Conservation (phyloP, 2,888 invertebrate genomes). For the Meta bourneti region DNA sequence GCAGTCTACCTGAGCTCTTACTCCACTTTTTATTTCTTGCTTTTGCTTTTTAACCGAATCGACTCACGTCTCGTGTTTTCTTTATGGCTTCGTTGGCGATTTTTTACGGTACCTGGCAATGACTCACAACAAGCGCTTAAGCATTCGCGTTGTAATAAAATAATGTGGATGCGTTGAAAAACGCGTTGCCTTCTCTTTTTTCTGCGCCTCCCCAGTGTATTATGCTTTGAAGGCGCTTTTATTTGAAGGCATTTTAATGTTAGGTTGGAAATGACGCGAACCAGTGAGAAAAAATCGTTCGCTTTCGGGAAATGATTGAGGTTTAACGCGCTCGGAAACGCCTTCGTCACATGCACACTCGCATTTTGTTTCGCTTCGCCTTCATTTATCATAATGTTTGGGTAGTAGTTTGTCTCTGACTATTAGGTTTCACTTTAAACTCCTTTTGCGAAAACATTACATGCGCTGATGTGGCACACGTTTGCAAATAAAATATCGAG, state of each 20-base stretch:
- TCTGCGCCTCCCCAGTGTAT: background rate
- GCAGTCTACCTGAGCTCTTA: no score
- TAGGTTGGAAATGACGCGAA: background rate
- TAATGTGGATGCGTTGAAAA: constrained; percentile 24
- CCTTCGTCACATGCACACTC: background rate
- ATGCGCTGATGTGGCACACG: background rate
- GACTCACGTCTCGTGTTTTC: constrained; percentile 38
- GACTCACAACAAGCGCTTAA: constrained; percentile 17
- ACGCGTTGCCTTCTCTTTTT: constrained; percentile 11
- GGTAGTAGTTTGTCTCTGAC: background rate
- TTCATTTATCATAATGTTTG: background rate
- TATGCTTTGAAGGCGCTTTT: background rate
- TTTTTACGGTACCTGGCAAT: constrained; percentile 28
- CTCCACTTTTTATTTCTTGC: constrained; percentile 36
- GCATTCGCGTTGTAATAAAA: constrained; percentile 33
- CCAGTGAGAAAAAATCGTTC: background rate
- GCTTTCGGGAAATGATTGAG: background rate
- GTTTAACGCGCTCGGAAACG: background rate
- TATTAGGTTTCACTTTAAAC: background rate
- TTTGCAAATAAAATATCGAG: no score
- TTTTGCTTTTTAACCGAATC: constrained; percentile 34
- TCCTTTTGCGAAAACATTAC: background rate
- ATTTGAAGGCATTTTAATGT: constrained; percentile 14
- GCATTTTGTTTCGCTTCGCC: background rate
- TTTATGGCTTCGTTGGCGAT: constrained; percentile 3